Evolutionary conservation across 2,113 vertebrate species (phyloP), one percentile per base, ranked within the genome.

Genomic region (Sebastes schlegelii): DNA sequence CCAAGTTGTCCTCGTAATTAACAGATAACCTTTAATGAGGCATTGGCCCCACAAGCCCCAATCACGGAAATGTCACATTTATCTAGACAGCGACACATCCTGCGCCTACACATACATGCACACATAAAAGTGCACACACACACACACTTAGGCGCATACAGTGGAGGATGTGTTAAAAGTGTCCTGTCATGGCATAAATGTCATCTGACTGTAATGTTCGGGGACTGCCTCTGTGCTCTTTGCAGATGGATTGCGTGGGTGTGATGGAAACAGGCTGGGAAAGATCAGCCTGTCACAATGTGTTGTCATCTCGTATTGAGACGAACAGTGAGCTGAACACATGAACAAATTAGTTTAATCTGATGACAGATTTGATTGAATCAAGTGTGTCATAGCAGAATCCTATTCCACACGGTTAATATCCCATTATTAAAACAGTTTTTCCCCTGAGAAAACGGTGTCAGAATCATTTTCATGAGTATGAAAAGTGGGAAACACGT

Each of bases 21-120:
- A 92, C 88, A 92, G 90, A 95, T 95, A 92, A 95, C 95, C 95
- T 96, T 96, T 95, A 95, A 95, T 93, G 90, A 95, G 92, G 67
- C 91, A 73, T 80, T 79, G 70, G 51, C 79, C 84, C 90, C 72
- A 49, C 90, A 89, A 81, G 87, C 83, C 52, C 87, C 88, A 88
- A 90, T 85, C 73, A 85, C 76, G 75, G 71, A 94, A 93, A 94
- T 93, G 95, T 94, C 94, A 94, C 86, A 84, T 83, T 88, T 75
- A 89, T 93, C 82, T 65, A 84, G 90, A 90, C 74, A 70, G 68
- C 67, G 70, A 87, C 85, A 74, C 88, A 84, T 82, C 61, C 79
- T 57, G 73, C 12, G 72, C 85, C 79, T 60, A 75, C 80, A 67
- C 68, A 42, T 6, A 34, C 21, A 54, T 8, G 8, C 63, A 60